Conservation (phyloP, 1,140 invertebrate species). For the Laupala kohalensis region DNA sequence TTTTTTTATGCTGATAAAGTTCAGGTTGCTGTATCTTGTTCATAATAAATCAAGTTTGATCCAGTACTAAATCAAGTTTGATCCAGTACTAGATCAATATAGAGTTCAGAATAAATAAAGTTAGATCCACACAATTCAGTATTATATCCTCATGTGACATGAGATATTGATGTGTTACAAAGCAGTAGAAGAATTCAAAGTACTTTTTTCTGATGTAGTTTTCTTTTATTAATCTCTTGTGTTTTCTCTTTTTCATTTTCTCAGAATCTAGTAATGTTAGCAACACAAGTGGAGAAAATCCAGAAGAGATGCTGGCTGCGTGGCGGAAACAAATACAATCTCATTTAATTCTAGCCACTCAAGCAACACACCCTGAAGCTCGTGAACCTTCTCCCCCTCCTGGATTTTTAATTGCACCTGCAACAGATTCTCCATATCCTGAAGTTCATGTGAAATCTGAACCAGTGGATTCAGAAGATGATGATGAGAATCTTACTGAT, state of each 20-base stretch:
- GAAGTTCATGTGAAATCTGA: constrained; percentile 26
- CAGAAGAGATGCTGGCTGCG: constrained; percentile 47
- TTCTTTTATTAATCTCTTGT: too few relatives aligned
- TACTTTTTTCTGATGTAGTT: too few relatives aligned
- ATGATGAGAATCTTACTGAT: constrained; percentile 30
- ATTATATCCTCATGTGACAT: background rate
- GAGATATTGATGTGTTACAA: background rate
- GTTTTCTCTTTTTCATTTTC: background rate
- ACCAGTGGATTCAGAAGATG: constrained; percentile 23
- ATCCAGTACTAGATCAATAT: too few relatives aligned
- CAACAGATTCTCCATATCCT: constrained; percentile 20
- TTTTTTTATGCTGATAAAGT: too few relatives aligned
- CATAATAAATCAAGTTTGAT: too few relatives aligned
- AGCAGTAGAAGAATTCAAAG: too few relatives aligned
- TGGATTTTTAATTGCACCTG: background rate
- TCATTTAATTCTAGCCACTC: constrained; percentile 43
- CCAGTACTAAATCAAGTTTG: too few relatives aligned
- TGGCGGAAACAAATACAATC: constrained; percentile 47
- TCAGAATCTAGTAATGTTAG: background rate
- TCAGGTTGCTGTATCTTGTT: too few relatives aligned
- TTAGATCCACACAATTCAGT: background rate
- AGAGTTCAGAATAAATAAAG: background rate
- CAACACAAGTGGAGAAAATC: constrained; percentile 23
- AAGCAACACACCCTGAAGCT: constrained; percentile 26
- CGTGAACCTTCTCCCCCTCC: constrained; percentile 20